These are phyloP conservation scores for Drosophila athabasca DNA, from an alignment of 1,140 invertebrate genomes.

Conservation along the genomic window DNA sequence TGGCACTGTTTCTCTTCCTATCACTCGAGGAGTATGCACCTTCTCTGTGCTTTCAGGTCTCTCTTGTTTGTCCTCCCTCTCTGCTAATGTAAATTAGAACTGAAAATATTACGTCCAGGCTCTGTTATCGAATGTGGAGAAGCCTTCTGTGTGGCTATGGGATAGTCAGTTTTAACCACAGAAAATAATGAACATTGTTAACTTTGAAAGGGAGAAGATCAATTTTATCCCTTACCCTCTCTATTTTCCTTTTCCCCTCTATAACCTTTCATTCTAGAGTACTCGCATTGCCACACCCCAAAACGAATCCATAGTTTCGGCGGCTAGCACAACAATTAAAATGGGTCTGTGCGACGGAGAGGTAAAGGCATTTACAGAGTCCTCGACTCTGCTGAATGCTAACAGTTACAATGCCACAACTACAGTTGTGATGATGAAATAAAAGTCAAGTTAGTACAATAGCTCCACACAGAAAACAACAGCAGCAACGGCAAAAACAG, in stretches of 20 bases:
- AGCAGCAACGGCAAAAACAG: constrained; percentile 37
- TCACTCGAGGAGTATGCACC: neutral
- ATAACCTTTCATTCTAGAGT: too few relatives aligned
- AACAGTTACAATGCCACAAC: constrained; percentile 70
- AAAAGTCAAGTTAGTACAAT: constrained; percentile 76
- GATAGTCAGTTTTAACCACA: too few relatives aligned
- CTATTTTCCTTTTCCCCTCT: too few relatives aligned
- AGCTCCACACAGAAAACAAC: constrained; percentile 61
- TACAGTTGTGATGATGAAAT: constrained; percentile 70
- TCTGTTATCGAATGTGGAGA: too few relatives aligned
- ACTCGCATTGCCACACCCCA: too few relatives aligned
- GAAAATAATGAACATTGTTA: too few relatives aligned
- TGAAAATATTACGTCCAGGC: too few relatives aligned
- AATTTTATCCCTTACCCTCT: too few relatives aligned
- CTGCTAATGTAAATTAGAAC: constrained; percentile 30
- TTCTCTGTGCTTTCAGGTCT: neutral
- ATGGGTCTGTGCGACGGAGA: neutral
- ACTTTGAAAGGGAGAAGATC: too few relatives aligned
- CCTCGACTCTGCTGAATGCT: constrained; percentile 58
- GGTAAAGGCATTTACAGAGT: neutral
- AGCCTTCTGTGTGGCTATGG: too few relatives aligned
- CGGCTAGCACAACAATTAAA: constrained; percentile 48
- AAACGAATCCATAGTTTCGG: constrained; percentile 10
- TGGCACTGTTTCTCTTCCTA: neutral
- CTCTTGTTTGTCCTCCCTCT: constrained; percentile 10